Evolutionary conservation across 2,113 vertebrate species (phyloP).

Genomic region (Genyomyrus donnyi): DNA sequence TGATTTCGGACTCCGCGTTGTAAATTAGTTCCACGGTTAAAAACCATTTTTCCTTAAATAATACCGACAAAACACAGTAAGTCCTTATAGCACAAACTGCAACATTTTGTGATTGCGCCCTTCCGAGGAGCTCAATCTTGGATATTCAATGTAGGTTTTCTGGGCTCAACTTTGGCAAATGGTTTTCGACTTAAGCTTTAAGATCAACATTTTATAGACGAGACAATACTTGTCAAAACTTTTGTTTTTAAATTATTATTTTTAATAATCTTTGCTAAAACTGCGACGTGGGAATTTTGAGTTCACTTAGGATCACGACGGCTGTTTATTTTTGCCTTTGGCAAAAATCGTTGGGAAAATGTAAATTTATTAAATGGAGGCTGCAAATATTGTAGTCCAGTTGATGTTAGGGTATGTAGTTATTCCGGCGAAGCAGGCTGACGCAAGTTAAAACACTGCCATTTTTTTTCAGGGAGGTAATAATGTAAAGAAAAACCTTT

Average conservation of each 20-base stretch:
- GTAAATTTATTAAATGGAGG: background rate
- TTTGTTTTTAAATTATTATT: conserved; percentile 43
- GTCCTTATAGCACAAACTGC: conserved; percentile 56
- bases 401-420: conserved; percentile 18
- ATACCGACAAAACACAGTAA: conserved; percentile 53
- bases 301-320: conserved; percentile 36
- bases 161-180: conserved; percentile 32
- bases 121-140: conserved; percentile 32
- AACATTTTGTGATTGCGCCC: conserved; percentile 36
- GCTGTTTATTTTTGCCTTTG: conserved; percentile 13
- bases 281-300: conserved; percentile 47
- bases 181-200: conserved; percentile 46
- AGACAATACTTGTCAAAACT: conserved; percentile 55
- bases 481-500: conserved; percentile 39
- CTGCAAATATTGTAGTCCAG: conserved; percentile 26
- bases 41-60: conserved; percentile 14
- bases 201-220: conserved; percentile 57
- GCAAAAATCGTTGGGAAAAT: background rate
- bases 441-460: conserved; percentile 66
- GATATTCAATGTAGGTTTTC: conserved; percentile 41
- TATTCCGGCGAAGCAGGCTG: conserved; percentile 29
- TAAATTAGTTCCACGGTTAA: conserved; percentile 28
- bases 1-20: background rate
- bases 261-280: conserved; percentile 51
- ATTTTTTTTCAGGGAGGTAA: conserved; percentile 54